Evolutionary conservation across 2,113 vertebrate genomes (phyloP).

Genomic region (Calidris pugnax): DNA sequence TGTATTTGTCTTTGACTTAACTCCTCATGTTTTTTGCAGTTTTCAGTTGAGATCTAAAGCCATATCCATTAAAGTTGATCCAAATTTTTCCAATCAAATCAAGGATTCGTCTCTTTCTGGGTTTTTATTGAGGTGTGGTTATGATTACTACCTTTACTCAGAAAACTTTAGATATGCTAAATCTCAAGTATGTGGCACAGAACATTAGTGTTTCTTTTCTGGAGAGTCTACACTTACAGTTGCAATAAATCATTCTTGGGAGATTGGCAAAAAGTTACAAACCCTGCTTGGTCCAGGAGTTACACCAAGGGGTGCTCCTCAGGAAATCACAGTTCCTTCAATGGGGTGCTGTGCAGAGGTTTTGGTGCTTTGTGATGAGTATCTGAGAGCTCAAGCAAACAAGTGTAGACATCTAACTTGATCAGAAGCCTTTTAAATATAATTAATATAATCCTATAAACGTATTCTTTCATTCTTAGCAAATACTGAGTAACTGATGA

Average conservation of each 20-base stretch:
- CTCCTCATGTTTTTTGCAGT: background rate
- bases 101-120: background rate
- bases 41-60: background rate
- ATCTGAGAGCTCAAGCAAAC: background rate
- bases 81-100: background rate
- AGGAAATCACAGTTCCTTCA: background rate
- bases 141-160: background rate
- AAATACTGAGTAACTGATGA: background rate
- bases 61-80: background rate
- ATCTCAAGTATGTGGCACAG: background rate
- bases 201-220: background rate
- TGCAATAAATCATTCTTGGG: background rate
- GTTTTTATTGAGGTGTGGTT: background rate
- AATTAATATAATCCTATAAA: background rate
- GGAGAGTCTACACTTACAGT: background rate
- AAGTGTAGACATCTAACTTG: background rate
- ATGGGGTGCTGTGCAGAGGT: fast-evolving
- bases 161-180: background rate
- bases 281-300: background rate
- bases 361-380: background rate
- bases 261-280: background rate
- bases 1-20: background rate
- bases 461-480: background rate
- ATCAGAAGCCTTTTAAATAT: background rate
- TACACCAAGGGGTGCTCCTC: background rate